phyloP scores from a whole-genome alignment of 2,113 vertebrate species.

The Chaetodon trifascialis region DNA sequence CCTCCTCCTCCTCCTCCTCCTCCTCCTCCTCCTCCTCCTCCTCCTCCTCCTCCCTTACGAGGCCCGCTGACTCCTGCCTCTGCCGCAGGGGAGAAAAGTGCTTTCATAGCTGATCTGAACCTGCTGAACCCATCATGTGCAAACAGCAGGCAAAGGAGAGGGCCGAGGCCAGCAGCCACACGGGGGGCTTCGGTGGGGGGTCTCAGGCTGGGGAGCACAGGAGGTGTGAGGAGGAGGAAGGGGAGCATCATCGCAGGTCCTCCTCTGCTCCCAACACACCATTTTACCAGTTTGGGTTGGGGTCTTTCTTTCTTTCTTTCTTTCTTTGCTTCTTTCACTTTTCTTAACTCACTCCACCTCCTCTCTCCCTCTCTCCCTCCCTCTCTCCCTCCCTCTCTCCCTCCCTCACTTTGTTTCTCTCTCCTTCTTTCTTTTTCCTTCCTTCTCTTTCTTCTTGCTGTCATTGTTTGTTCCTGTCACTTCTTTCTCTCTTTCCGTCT shows the following conservation, averaged over 20 bases:
- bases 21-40: constrained; percentile 41
- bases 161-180: constrained; percentile 42
- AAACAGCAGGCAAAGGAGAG: constrained; percentile 65
- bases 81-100: constrained; percentile 60
- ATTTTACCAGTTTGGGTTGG: neutral
- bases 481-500: neutral
- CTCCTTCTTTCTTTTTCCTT: neutral
- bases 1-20: constrained; percentile 22
- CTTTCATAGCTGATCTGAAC: constrained; percentile 76
- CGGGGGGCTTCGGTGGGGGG: constrained; percentile 28
- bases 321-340: neutral
- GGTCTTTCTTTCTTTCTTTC: neutral
- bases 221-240: neutral
- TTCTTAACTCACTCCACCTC: neutral
- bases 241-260: constrained; percentile 6
- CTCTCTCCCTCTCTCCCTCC: neutral
- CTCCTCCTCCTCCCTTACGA: constrained; percentile 47
- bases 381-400: neutral
- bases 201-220: neutral
- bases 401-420: constrained; percentile 3
- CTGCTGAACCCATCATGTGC: constrained; percentile 72
- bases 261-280: neutral
- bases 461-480: neutral
- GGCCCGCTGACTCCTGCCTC: constrained; percentile 60
- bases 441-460: neutral